Base-by-base conservation (phyloP, 1,140 invertebrate genomes). In the Drosophila kikkawai region DNA sequence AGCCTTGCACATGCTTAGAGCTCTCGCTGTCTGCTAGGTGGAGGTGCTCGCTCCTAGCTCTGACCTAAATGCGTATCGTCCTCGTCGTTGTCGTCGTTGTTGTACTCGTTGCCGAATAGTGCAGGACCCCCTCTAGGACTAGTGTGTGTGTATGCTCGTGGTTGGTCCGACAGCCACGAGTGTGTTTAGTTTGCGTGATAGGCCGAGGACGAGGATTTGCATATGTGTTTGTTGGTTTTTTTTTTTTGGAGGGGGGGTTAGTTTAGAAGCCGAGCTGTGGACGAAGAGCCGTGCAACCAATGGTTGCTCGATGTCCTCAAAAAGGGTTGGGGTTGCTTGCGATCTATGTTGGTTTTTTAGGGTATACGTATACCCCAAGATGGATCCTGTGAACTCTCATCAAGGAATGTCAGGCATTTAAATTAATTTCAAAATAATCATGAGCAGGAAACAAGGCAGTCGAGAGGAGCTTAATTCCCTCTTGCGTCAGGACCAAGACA, bases 401-500 rank as follows among this genome's bases (percentile, higher is more conserved):
- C 47, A 39, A 8, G 60, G 41, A 42, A 17, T 39, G 39, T 7
- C n/a, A 68, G 78, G 82, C 83, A 80, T 88, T 88, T 78, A 79
- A 90, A 84, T 85, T 88, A 88, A 88, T 88, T 90, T 81, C 59
- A 81, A 90, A 88, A 88, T 90, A 90, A 88, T 88, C 84, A 88
- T 78, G 63, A 81, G 85, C 65, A 79, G 64, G 57, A 75, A 63
- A 53, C 32, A 48, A 71, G 47, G 36, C 60, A 56, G 44, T 76
- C 8, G 17, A 11, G 29, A 7, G 13, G 8, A 57, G 66, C 64
- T 69, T 69, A 68, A 68, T 69, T 44, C 67, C 63, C 32, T 13
- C n/a, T 51, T 51, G n/a, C 50, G 26, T 29, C 50, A 34, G 29
- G 29, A n/a, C 29, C 48, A 57, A 71, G 68, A 69, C 68, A 41